A percentile compares a stretch with the other conserved stretches of the same genome.
Evolutionary conservation across 2,113 vertebrate species (phyloP).

Genomic region (Romanogobio albipinnatus): DNA sequence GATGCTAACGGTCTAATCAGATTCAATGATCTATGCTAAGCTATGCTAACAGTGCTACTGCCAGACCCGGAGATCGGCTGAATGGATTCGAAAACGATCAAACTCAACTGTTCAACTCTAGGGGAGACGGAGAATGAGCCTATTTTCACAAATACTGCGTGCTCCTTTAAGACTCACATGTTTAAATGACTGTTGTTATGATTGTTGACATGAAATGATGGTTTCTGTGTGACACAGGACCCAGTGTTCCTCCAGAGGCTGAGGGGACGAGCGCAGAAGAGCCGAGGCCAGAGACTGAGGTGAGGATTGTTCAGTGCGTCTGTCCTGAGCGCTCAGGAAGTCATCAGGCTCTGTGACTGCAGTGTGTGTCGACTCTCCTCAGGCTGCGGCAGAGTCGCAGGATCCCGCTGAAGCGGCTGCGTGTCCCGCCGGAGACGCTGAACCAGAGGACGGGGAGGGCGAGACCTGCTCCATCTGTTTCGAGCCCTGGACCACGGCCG

Average conservation of each 20-base stretch:
- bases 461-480: slow-evolving; percentile 93
- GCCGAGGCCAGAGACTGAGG: background rate
- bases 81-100: no score
- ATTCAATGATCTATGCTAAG: no score
- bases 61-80: no score
- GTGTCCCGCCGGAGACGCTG: background rate
- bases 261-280: background rate
- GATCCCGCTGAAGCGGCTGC: background rate
- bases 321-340: background rate
- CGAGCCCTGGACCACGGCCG: slow-evolving; percentile 91
- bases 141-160: no score
- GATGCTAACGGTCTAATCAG: no score
- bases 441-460: slow-evolving; percentile 81
- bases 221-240: background rate
- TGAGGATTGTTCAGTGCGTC: background rate
- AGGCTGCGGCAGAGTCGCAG: background rate
- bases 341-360: background rate
- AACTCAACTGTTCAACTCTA: no score
- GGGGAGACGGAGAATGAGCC: no score
- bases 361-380: no score
- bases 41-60: no score
- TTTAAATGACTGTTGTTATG: background rate
- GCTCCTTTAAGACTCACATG: background rate
- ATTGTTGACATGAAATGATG: background rate
- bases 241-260: background rate